Evolutionary conservation across 2,888 invertebrate genomes (phyloP), one percentile per base, ranked within the genome.

Genomic region (Xestia c-nigrum): DNA sequence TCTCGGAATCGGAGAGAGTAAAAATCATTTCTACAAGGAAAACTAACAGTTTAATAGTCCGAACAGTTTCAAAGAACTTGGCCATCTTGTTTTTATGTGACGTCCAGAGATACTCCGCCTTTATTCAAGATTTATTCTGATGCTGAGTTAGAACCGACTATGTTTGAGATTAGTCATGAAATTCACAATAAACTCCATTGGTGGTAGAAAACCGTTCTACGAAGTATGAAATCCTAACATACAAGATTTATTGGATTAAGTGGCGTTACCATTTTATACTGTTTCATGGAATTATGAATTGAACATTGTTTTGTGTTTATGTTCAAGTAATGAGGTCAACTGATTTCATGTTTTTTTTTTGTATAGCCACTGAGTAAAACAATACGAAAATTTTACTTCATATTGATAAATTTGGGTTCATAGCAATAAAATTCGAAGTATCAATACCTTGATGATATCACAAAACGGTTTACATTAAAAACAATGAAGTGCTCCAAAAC

Each of bases 161-260:
- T 81, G 86, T 72, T 76, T 64, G 74, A 76, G 68, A 80, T 88
- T 88, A 88, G 79, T 87, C 88, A 88, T 83, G 57, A 43, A 65
- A 75, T 84, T 86, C 68, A 50, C 78, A 73, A 88, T 86, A 82
- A 83, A 65, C 81, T 72, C 73, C 73, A 86, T 86, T 80, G 76
- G 69, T 84, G 78, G 85, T 46, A 74, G 77, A 73, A 77, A 79
- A 84, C 52, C 70, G 50, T 86, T 88, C 88, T 74, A 69, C 69
- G 86, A 87, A 86, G 24, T 71, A 65, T 65, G 74, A 68, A 78
- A 74, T 74, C 24, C 71, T 70, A 76, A 78, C 73, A 74, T 19
- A 63, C 24, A 69, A 84, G 76, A 84, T 87, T 84, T 83, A 86
- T 84, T 69, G 68, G 57, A 63, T 70, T 55, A 74, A 81, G 71